Conservation (phyloP, 2,888 invertebrate genomes). For the Neria commutata region DNA sequence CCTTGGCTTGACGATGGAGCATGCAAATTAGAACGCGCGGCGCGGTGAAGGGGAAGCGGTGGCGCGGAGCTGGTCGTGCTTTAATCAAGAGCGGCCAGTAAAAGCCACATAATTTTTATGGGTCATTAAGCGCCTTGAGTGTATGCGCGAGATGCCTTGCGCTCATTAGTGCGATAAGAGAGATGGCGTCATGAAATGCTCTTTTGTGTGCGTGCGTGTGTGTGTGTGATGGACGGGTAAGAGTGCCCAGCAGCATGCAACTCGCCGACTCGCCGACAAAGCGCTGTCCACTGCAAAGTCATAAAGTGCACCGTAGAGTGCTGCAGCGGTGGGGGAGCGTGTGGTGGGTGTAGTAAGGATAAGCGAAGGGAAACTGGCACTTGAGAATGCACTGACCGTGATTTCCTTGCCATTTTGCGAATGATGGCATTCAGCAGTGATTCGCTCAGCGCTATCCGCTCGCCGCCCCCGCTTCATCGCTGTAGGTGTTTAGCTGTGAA, state of each 20-base stretch:
- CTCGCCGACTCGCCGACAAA: no score
- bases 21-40: neutral
- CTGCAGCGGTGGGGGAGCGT: no score
- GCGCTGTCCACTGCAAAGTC: no score
- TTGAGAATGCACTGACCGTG: conserved; percentile 11
- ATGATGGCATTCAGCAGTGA: neutral
- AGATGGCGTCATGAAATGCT: neutral
- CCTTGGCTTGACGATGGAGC: no score
- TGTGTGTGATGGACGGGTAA: neutral
- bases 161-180: neutral
- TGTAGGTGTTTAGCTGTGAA: conserved; percentile 23
- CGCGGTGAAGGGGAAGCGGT: neutral
- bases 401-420: conserved; percentile 5
- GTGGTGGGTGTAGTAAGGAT: no score
- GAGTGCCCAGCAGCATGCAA: no score
- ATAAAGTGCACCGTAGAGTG: no score
- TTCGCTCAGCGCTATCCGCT: no score
- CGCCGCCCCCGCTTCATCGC: no score
- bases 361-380: no score
- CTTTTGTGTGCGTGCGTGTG: neutral
- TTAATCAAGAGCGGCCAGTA: neutral
- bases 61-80: neutral
- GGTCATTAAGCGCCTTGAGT: neutral
- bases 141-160: conserved; percentile 3
- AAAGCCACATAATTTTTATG: neutral